Evolutionary conservation across 1,140 invertebrate genomes (phyloP), one percentile per base, ranked within the genome.

Genomic region (Pogonomyrmex californicus): DNA sequence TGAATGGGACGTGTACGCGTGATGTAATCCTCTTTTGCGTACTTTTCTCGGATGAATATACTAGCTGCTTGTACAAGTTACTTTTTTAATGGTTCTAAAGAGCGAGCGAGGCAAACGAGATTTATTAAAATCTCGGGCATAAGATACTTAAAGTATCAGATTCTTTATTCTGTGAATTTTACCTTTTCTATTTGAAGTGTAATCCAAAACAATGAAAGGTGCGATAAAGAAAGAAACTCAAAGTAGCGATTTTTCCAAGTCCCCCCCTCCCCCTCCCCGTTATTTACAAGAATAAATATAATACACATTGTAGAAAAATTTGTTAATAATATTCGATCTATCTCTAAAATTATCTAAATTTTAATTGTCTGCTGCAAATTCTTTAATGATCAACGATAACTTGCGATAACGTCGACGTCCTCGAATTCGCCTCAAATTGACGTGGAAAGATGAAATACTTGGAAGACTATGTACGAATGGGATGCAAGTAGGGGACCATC

Each of bases 91-190:
- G 54, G 60, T 56, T 58, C 68, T 83, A 75, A 83, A 83, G 68
- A 83, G 70, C 79, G 68, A 83, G 54, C 68, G 79, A 60, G 56
- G 79, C 79, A 83, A 83, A 83, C 68, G 79, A 83, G 79, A 83
- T 83, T 83, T 73, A 83, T 83, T 83, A 83, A 83, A 83, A 83
- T 75, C 68, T 60, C 68, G 51, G 54, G 68, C 56, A 62, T 83
- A 83, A 83, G 79, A 83, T 83, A 83, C 79, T 83, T 83, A 83
- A 83, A 62, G 79, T 75, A 83, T 83, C 79, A 75, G 79, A 83
- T 83, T 73, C 79, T 75, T 75, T 83, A 73, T 75, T 83, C 56
- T 73, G 54, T 41, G 44, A 75, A 75, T 83, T 75, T 82, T 82
- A 49, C 41, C n/a, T 75, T 83, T 73, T 75, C 30, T 49, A 73